phyloP scores from a whole-genome alignment of 2,888 invertebrate genomes.

The Brachyopa scutellaris region DNA sequence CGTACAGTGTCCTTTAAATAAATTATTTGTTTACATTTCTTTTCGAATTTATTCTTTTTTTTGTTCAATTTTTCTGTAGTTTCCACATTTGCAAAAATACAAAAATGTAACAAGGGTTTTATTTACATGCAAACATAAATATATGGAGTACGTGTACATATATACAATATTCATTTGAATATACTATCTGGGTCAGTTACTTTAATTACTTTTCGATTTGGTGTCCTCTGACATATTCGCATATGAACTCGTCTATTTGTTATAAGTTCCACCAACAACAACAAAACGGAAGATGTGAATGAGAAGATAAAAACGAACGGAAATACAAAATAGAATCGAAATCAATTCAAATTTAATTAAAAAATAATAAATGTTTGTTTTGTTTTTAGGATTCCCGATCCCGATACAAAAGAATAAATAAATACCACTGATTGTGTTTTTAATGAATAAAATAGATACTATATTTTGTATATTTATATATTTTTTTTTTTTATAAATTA shows the following conservation, averaged over 20 bases:
- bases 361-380: slow-evolving; percentile 9
- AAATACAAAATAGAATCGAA: slow-evolving; percentile 46
- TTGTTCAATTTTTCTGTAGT: no score
- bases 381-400: not conserved
- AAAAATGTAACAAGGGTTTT: no score
- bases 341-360: slow-evolving; percentile 66
- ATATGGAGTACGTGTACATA: no score
- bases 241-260: no score
- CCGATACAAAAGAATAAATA: slow-evolving; percentile 14
- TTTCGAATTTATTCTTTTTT: no score
- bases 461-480: no score
- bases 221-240: slow-evolving; percentile 37
- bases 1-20: no score
- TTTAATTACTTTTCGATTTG: slow-evolving; percentile 63
- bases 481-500: no score
- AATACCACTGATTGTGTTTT: slow-evolving; percentile 18
- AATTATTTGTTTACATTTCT: no score
- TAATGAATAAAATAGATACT: slow-evolving; percentile 2
- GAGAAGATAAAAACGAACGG: slow-evolving; percentile 34
- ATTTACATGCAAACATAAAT: no score
- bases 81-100: no score
- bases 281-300: slow-evolving; percentile 57
- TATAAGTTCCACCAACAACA: not conserved
- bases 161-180: slow-evolving; percentile 5
- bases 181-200: slow-evolving; percentile 56